These are phyloP conservation scores for Nomada hirtipes DNA, from an alignment of 2,888 invertebrate species.

Conservation along the genomic window DNA sequence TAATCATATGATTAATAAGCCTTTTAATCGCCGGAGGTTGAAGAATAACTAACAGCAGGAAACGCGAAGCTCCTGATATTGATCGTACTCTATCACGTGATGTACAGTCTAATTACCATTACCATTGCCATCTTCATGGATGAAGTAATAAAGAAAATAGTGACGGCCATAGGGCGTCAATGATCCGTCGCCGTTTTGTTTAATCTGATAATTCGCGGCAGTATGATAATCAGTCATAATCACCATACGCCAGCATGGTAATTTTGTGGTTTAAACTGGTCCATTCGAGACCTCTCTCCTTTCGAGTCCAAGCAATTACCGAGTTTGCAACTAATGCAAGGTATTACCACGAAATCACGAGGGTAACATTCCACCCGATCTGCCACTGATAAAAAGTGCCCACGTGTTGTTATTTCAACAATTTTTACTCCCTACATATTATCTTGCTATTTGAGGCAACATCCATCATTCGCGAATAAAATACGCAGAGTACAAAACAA, in stretches of 20 bases:
- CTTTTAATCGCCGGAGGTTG: neutral
- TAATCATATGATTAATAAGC: neutral
- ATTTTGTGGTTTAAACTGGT: constrained; percentile 33
- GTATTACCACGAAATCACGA: constrained; percentile 21
- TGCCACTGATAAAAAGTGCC: constrained; percentile 31
- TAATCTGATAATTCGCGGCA: constrained; percentile 34
- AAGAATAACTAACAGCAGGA: constrained; percentile 6
- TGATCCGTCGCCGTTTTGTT: constrained; percentile 17
- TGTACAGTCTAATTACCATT: constrained; percentile 46
- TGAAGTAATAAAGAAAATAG: constrained; percentile 46
- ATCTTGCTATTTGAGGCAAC: neutral
- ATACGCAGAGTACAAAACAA: neutral
- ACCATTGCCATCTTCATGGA: constrained; percentile 12
- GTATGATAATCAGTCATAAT: constrained; percentile 42
- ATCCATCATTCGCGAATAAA: neutral
- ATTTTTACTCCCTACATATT: constrained; percentile 19
- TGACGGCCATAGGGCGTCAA: neutral
- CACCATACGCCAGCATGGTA: constrained; percentile 25
- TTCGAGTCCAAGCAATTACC: constrained; percentile 56
- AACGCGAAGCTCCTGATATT: constrained; percentile 26
- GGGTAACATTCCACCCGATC: constrained; percentile 46
- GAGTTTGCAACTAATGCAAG: constrained; percentile 57
- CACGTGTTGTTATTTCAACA: neutral
- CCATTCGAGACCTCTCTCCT: constrained; percentile 31
- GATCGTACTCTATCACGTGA: constrained; percentile 20